Base-by-base conservation (phyloP, 1,140 invertebrate genomes). In the Bombus superbus region DNA sequence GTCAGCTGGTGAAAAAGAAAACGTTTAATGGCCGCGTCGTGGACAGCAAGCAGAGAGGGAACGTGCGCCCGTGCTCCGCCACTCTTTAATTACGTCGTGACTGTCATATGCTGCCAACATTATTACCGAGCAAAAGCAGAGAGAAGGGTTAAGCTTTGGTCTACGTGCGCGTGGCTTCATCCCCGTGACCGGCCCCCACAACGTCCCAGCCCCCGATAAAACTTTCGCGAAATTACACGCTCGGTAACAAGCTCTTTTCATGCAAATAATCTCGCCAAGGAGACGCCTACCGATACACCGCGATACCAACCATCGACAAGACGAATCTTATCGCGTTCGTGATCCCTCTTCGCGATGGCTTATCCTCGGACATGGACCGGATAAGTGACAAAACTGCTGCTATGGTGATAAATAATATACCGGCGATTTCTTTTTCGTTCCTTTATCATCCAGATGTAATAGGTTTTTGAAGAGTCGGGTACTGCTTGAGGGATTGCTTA, bases 211-310 rank as follows among this genome's bases (percentile, higher is more conserved):
- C 79, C 57, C 18, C 81, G 86, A 83, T 88, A 88, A 88, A 81
- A 91, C 62, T 90, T 83, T 74, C 85, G 53, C 40, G 71, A 84
- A 87, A 90, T 88, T 78, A 88, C 83, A 72, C 64, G 66, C 83
- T 66, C 44, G 74, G 66, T 86, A 88, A 88, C 87, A 86, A 81
- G 79, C 89, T 83, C 86, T 92, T 92, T 88, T 85, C 90, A 91
- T 89, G 91, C 84, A 91, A 91, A 92, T 92, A 89, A 90, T 87
- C 81, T 88, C 77, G 72, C 80, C 59, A 80, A 57, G 81, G 73
- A 32, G 64, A 64, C 85, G 81, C 64, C 73, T 72, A 59, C 47
- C 64, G 80, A 57, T 77, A 82, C 59, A 75, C 13, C 57, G 53
- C 69, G 53, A 81, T 22, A 18, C 53, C 32, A n/a, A 73, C 69